These are phyloP conservation scores for Smittia aterrima DNA, from an alignment of 2,888 invertebrate genomes.

Conservation along the genomic window DNA sequence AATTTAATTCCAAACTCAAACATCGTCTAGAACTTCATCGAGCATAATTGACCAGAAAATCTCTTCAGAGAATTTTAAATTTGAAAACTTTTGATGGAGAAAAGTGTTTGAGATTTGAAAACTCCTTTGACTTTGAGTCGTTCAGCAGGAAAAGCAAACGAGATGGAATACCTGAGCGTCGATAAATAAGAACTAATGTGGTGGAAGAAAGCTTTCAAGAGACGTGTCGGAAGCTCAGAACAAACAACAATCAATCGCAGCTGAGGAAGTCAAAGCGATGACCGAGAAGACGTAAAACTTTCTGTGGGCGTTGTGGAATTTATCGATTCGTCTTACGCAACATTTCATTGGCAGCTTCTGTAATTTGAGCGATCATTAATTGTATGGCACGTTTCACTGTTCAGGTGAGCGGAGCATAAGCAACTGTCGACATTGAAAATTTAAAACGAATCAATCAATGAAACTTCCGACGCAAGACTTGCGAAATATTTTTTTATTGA, in stretches of 20 bases:
- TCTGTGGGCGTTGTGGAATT: background rate
- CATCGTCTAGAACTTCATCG: constrained; percentile 7
- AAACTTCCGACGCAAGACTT: background rate
- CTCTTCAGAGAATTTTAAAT: constrained; percentile 23
- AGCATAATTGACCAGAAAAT: constrained; percentile 31
- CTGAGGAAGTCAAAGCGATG: no score
- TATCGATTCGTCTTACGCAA: constrained; percentile 25
- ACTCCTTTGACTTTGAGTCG: no score
- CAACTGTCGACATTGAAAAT: background rate
- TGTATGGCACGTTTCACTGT: background rate
- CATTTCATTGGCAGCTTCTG: background rate
- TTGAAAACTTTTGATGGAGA: background rate
- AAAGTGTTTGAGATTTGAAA: background rate
- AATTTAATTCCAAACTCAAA: constrained; percentile 28
- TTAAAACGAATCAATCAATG: background rate
- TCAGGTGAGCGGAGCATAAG: background rate
- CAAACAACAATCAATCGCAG: background rate
- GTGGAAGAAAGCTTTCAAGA: background rate
- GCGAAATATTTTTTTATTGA: background rate
- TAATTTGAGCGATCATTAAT: constrained; percentile 21
- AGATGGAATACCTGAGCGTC: background rate
- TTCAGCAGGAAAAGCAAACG: no score
- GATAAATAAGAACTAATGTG: background rate
- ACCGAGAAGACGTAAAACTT: constrained; percentile 48
- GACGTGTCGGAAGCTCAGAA: background rate